A percentile compares a stretch with the other conserved stretches of the same genome.
These are phyloP conservation scores for Yponomeuta malinellus DNA, from an alignment of 2,888 invertebrate genomes.

Conservation along the genomic window DNA sequence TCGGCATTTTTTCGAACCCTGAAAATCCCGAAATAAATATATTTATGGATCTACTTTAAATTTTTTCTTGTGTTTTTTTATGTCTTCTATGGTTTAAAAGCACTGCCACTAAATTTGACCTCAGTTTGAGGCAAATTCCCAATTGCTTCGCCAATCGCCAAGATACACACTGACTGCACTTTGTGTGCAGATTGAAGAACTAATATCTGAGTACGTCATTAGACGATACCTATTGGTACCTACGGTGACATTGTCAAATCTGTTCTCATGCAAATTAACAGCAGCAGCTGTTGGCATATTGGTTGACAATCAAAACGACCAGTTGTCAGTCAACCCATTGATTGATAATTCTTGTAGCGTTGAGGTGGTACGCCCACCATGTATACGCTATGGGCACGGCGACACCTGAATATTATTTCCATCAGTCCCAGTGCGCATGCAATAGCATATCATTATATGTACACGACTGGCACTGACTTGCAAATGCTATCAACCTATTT, in stretches of 20 bases:
- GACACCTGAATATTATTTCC: background rate
- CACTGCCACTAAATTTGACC: no score
- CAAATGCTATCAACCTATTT: background rate
- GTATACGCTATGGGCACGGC: background rate
- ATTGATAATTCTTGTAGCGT: slow-evolving; percentile 3
- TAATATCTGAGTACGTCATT: background rate
- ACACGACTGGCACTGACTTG: background rate
- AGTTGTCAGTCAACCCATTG: background rate
- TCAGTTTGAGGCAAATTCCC: no score
- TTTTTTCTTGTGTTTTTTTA: no score
- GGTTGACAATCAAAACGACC: background rate
- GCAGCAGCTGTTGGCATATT: slow-evolving; percentile 2
- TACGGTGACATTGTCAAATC: background rate
- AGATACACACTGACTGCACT: no score
- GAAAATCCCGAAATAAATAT: no score
- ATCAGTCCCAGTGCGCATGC: background rate
- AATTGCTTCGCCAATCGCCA: no score
- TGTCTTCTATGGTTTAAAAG: no score
- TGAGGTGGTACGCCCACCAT: background rate
- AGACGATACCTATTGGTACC: background rate
- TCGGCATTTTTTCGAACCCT: no score
- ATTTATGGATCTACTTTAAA: no score
- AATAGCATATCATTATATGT: background rate
- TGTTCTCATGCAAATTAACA: background rate
- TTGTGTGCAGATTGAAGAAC: no score